These are phyloP conservation scores for Mus spicilegus DNA, from an alignment of 2,113 vertebrate genomes.

Conservation along the genomic window DNA sequence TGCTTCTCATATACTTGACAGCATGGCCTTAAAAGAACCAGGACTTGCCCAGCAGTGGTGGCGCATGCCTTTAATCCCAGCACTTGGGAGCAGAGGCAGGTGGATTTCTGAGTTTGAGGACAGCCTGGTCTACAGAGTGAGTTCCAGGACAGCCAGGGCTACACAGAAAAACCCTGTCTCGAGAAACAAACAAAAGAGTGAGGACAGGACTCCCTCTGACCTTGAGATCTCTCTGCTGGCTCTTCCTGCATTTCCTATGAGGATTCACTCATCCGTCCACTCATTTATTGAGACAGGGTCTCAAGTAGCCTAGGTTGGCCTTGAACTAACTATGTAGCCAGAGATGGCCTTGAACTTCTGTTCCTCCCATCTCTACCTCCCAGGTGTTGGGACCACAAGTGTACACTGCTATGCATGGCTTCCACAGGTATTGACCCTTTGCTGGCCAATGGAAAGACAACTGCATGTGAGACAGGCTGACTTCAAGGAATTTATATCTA, in stretches of 20 bases:
- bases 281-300: not conserved
- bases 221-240: not conserved
- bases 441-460: not conserved
- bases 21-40: not conserved
- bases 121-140: too few relatives aligned
- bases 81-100: too few relatives aligned
- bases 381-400: not conserved
- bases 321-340: not conserved
- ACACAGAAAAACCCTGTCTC: too few relatives aligned
- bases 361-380: not conserved
- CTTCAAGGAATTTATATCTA: not conserved
- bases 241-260: not conserved
- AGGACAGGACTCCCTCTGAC: not conserved
- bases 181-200: too few relatives aligned
- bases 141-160: too few relatives aligned
- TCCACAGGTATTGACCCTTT: not conserved
- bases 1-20: not conserved
- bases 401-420: not conserved
- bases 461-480: not conserved
- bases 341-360: not conserved
- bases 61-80: too few relatives aligned
- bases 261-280: not conserved
- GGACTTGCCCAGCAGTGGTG: too few relatives aligned
- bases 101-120: too few relatives aligned
- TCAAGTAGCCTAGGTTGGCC: not conserved